A percentile compares a stretch with the other conserved stretches of the same genome.
Conservation (phyloP, 2,888 invertebrate species). For the Ernsta delagoae region DNA sequence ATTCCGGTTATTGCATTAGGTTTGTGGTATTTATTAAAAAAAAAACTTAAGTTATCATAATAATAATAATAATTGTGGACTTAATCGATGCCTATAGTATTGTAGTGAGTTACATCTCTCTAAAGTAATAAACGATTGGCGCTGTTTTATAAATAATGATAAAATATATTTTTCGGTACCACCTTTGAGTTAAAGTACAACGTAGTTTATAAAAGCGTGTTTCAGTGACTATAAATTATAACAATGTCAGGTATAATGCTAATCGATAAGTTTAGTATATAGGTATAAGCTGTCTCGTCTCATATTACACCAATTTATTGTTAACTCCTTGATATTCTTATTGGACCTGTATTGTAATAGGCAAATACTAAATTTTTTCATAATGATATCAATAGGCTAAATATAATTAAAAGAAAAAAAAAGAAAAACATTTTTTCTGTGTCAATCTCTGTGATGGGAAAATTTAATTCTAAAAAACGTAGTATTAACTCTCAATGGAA, state of each 20-base stretch:
- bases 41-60: constrained; percentile 70
- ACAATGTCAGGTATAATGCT: constrained; percentile 72
- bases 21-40: constrained; percentile 63
- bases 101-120: constrained; percentile 74
- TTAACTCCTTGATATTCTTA: constrained; percentile 69
- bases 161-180: constrained; percentile 80
- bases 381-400: constrained; percentile 81
- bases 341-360: constrained; percentile 71
- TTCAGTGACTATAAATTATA: constrained; percentile 74
- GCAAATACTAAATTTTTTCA: constrained; percentile 76
- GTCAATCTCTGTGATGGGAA: constrained; percentile 83
- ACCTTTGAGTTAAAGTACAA: constrained; percentile 84
- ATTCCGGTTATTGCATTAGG: constrained; percentile 73
- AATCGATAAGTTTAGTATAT: constrained; percentile 74
- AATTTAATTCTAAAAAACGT: constrained; percentile 78
- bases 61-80: constrained; percentile 57
- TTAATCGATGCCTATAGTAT: constrained; percentile 70
- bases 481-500: constrained; percentile 78
- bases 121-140: constrained; percentile 74
- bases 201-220: constrained; percentile 76
- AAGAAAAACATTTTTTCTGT: constrained; percentile 67
- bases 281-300: constrained; percentile 77
- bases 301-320: constrained; percentile 72
- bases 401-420: constrained; percentile 53
- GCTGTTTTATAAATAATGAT: constrained; percentile 69